These are phyloP conservation scores for Pseudoatta argentina DNA, from an alignment of 1,140 invertebrate genomes.

Conservation along the genomic window DNA sequence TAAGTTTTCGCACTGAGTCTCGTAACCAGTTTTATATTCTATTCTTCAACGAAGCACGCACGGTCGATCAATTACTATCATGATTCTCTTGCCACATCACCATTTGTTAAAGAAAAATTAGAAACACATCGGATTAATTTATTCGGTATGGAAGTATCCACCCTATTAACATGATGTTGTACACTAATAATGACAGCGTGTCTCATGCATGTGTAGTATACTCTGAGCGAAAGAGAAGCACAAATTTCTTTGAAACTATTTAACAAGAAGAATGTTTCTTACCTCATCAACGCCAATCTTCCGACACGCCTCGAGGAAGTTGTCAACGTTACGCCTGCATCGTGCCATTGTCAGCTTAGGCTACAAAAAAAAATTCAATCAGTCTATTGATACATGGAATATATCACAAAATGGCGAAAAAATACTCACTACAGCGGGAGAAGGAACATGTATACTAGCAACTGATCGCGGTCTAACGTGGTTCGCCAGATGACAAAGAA, in stretches of 20 bases:
- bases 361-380: conserved; percentile 86
- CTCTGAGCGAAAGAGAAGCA: conserved; percentile 69
- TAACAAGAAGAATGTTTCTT: conserved; percentile 80
- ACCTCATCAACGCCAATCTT: conserved; percentile 98
- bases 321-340: conserved; percentile 97
- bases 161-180: conserved; percentile 1
- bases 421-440: conserved; percentile 94
- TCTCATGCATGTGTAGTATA: conserved; percentile 62
- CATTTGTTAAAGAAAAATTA: conserved; percentile 32
- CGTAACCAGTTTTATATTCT: conserved; percentile 14
- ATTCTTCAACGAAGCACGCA: conserved; percentile 27
- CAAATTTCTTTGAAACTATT: conserved; percentile 60
- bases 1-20: conserved; percentile 16
- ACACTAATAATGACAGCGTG: conserved; percentile 43
- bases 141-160: conserved; percentile 9
- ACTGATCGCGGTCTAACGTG: conserved; percentile 95
- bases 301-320: conserved; percentile 97
- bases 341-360: conserved; percentile 97
- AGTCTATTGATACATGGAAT: not conserved
- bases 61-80: not conserved
- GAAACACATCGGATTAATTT: conserved; percentile 17
- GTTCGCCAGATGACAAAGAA: conserved; percentile 97
- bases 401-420: not conserved
- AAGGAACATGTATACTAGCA: conserved; percentile 97
- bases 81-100: conserved; percentile 7